Conservation (phyloP, 1,140 invertebrate species). For the Eubasilissa regina region DNA sequence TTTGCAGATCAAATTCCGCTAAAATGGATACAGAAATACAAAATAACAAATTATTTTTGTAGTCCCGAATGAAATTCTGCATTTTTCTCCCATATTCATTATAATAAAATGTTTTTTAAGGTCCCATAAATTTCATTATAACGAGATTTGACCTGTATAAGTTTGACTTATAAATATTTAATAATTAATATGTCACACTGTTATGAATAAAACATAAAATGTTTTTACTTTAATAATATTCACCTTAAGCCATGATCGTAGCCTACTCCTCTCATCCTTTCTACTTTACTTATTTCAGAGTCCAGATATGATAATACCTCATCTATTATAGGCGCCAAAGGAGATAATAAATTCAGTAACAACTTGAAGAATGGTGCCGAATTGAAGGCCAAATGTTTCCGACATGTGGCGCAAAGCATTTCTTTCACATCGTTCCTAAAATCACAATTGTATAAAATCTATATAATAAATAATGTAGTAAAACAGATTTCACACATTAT, state of each 20-base stretch:
- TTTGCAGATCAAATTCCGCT: too few relatives aligned
- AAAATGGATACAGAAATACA: too few relatives aligned
- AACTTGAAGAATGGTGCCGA: constrained; percentile 55
- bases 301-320: constrained; percentile 47
- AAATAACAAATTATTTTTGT: too few relatives aligned
- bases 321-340: constrained; percentile 32
- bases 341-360: constrained; percentile 20
- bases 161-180: too few relatives aligned
- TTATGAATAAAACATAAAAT: neutral
- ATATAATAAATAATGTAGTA: too few relatives aligned
- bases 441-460: constrained; percentile 24
- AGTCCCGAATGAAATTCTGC: too few relatives aligned
- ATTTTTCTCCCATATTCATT: too few relatives aligned
- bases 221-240: neutral
- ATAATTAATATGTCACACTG: too few relatives aligned
- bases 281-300: constrained; percentile 53
- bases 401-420: constrained; percentile 45
- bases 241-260: constrained; percentile 58
- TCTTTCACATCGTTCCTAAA: constrained; percentile 47
- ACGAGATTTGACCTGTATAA: too few relatives aligned
- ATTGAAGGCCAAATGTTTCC: constrained; percentile 57
- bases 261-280: constrained; percentile 59
- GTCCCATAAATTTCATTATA: too few relatives aligned
- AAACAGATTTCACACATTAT: too few relatives aligned
- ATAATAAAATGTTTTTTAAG: too few relatives aligned